Evolutionary conservation across 2,113 vertebrate species (phyloP).

Genomic region (Garra rufa): DNA sequence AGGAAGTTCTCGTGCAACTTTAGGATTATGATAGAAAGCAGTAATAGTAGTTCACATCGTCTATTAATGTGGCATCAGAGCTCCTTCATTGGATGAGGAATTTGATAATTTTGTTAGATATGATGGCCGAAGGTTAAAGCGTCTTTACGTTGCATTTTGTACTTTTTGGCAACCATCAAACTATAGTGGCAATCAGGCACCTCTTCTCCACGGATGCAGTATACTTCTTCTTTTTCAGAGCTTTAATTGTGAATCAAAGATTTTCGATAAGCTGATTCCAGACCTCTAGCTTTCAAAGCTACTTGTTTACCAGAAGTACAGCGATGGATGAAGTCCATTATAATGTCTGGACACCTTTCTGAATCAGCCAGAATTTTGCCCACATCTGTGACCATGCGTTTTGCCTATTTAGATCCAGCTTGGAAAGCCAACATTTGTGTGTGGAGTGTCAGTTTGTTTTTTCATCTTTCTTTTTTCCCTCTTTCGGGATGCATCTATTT

Average conservation of each 20-base stretch:
- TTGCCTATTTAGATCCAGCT: neutral
- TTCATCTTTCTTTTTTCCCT: conserved; percentile 1
- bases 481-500: neutral
- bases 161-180: conserved; percentile 7
- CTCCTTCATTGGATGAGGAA: neutral
- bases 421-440: neutral
- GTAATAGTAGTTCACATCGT: neutral
- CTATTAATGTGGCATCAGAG: neutral
- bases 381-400: neutral
- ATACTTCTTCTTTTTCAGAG: neutral
- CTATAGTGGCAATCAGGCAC: neutral
- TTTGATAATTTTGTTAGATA: neutral
- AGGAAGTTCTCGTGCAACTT: neutral
- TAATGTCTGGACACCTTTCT: neutral
- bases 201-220: neutral
- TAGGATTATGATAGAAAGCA: neutral
- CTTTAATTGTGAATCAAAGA: neutral
- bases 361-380: neutral
- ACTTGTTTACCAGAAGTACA: neutral
- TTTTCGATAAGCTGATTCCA: neutral
- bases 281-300: neutral
- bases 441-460: neutral
- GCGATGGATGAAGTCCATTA: neutral
- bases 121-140: neutral
- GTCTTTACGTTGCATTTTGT: neutral